Conservation (phyloP, 2,797 vertebrate genomes). For the Sebastes itinus region DNA sequence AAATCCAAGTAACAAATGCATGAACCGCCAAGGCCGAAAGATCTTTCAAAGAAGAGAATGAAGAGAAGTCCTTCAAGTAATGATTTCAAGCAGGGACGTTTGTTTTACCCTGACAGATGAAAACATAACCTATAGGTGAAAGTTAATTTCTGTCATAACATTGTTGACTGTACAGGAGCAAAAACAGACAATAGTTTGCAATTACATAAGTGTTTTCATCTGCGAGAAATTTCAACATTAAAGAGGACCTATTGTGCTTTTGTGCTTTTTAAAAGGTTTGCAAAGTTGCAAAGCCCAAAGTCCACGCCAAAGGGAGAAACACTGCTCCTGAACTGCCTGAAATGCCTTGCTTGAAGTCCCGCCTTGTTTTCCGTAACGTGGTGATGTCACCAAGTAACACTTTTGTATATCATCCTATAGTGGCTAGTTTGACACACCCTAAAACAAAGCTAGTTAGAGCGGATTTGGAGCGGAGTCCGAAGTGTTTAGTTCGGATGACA, state of each 20-base stretch:
- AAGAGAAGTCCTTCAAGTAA: background rate
- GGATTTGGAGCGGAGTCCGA: too few species aligned
- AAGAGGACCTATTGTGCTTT: background rate
- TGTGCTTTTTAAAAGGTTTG: too few species aligned
- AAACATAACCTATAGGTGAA: background rate
- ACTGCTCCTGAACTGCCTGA: too few species aligned
- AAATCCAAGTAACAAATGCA: background rate
- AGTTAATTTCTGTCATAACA: background rate
- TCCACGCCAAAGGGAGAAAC: too few species aligned
- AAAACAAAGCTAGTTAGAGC: too few species aligned
- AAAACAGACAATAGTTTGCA: background rate
- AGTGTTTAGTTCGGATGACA: too few species aligned
- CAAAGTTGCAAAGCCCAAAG: too few species aligned
- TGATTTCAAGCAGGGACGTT: background rate
- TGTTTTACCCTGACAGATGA: background rate
- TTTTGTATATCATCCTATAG: too few species aligned
- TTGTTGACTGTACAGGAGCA: background rate
- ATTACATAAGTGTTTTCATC: background rate
- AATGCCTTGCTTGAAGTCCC: too few species aligned
- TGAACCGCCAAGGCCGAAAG: background rate
- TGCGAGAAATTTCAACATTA: background rate
- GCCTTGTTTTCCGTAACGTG: too few species aligned
- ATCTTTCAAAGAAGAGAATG: background rate
- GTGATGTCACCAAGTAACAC: too few species aligned
- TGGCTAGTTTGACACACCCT: too few species aligned